Evolutionary conservation across 2,113 vertebrate genomes (phyloP), one percentile per base, ranked within the genome.

Genomic region (Hemichromis elongatus): DNA sequence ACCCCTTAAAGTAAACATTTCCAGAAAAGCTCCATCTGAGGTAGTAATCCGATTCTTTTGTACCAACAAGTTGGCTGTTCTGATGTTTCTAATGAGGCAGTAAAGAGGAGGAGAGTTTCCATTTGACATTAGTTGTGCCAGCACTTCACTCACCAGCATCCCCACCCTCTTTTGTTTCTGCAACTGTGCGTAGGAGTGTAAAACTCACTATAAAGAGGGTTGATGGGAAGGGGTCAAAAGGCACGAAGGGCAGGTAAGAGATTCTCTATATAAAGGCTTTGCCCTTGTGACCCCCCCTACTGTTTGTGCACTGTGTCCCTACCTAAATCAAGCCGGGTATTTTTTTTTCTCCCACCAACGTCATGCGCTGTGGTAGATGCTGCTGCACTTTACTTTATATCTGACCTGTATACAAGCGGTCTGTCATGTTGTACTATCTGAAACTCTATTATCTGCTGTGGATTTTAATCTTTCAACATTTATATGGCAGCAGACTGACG

Each of bases 131-230:
- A 61, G 85, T 26, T 81, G 77, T 88, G 59, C 24, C 80, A 75
- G 73, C 35, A 19, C 45, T 73, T 87, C 53, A 75, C 89, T 94
- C 85, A 94, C 73, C 86, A 79, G 21, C 86, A 84, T 68, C 77
- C 88, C 73, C 77, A 86, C 83, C 90, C 70, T 94, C 91, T 94
- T 95, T 82, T 96, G 90, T 95, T 96, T 95, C 95, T 96, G 95
- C 96, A 95, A 95, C 95, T 96, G 89, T 94, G 94, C 94, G 56
- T 94, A 97, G 97, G 96, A 97, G 95, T 96, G 95, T 97, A 96
- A 97, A 96, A 96, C 95, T 97, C 95, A 96, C 95, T 95, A 94
- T 97, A 97, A 97, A 97, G 95, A 97, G 96, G 96, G 95, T 97
- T 97, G 96, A 97, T 96, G 96, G 95, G 94, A 97, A 97, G 94